Evolutionary conservation across 2,888 invertebrate genomes (phyloP).

Genomic region (Epinotia demarniana): DNA sequence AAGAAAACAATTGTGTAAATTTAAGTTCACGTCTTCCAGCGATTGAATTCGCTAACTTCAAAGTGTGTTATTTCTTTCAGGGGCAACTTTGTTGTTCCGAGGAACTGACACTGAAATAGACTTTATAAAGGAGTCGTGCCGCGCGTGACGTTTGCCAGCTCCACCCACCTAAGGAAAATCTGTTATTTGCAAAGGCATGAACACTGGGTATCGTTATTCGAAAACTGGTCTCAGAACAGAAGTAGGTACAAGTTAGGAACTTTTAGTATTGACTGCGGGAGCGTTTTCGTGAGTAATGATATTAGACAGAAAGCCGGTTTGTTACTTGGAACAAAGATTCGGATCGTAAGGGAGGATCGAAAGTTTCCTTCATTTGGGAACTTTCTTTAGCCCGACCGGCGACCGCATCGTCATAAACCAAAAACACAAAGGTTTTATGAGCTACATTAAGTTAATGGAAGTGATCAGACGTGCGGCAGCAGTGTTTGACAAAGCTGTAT

Average conservation of each 20-base stretch:
- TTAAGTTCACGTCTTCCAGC: slow-evolving; percentile 67
- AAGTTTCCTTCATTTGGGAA: slow-evolving; percentile 64
- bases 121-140: slow-evolving; percentile 59
- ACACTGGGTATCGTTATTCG: slow-evolving; percentile 18
- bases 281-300: slow-evolving; percentile 54
- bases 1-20: slow-evolving; percentile 77
- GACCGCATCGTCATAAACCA: slow-evolving; percentile 72
- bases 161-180: slow-evolving; percentile 37
- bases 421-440: slow-evolving; percentile 79
- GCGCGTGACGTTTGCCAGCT: slow-evolving; percentile 42
- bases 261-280: slow-evolving; percentile 24
- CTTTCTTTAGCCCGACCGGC: slow-evolving; percentile 56
- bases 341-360: slow-evolving; percentile 59
- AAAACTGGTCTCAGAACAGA: slow-evolving; percentile 16
- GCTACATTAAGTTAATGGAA: slow-evolving; percentile 76
- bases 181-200: slow-evolving; percentile 24
- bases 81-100: slow-evolving; percentile 68
- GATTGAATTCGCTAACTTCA: slow-evolving; percentile 79
- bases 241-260: slow-evolving; percentile 6
- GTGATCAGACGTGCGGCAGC: slow-evolving; percentile 66
- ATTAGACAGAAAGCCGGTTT: slow-evolving; percentile 64
- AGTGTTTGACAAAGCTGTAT: slow-evolving; percentile 67
- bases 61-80: slow-evolving; percentile 79
- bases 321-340: slow-evolving; percentile 61
- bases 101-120: slow-evolving; percentile 70